Evolutionary conservation across 2,797 vertebrate genomes (phyloP).

Genomic region (Chloroceryle amazona): DNA sequence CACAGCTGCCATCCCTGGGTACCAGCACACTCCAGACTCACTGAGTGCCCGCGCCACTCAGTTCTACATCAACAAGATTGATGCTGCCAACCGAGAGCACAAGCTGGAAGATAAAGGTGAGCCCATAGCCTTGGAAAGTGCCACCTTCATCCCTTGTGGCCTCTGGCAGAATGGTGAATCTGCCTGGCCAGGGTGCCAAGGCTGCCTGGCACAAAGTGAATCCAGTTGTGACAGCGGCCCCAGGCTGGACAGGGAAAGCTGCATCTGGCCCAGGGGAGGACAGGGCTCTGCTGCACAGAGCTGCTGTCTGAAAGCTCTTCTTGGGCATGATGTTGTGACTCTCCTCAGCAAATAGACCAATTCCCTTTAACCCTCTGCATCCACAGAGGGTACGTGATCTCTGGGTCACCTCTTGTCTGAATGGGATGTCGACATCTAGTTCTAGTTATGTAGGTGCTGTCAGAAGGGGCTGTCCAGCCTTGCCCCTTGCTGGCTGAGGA

Average conservation of each 20-base stretch:
- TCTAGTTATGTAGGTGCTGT: neutral
- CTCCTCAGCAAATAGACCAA: neutral
- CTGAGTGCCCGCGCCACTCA: conserved; percentile 85
- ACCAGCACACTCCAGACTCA: conserved; percentile 91
- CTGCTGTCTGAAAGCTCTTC: neutral
- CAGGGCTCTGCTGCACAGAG: neutral
- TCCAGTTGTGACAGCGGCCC: neutral
- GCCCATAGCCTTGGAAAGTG: neutral
- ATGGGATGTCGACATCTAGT: neutral
- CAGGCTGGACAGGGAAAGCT: neutral
- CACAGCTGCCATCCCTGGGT: conserved; percentile 93
- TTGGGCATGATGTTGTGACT: neutral
- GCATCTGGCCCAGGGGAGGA: neutral
- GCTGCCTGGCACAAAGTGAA: neutral
- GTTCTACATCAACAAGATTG: conserved; percentile 93
- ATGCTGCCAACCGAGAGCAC: conserved; percentile 89
- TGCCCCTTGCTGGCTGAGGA: rapidly evolving
- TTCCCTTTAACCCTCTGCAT: neutral
- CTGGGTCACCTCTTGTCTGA: neutral
- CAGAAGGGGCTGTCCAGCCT: neutral
- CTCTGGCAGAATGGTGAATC: neutral
- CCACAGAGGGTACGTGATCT: neutral
- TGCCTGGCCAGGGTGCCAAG: neutral
- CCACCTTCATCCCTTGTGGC: neutral
- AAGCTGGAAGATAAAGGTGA: conserved; percentile 95